Evolutionary conservation across 2,113 vertebrate genomes (phyloP), one percentile per base, ranked within the genome.

Genomic region (cattle (Bos taurus)): DNA sequence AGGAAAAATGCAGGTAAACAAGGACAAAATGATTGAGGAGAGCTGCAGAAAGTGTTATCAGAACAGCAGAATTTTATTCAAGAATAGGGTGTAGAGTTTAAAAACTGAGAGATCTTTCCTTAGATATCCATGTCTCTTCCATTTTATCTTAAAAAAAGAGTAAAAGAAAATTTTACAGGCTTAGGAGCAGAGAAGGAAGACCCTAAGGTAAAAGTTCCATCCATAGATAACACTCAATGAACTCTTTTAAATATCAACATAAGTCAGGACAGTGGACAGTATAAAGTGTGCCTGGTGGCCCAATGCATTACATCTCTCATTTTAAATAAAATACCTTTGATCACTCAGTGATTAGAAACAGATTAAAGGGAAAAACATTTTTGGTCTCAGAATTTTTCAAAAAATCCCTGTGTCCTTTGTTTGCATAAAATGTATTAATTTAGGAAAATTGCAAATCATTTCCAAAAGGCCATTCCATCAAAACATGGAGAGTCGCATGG

Each of bases 361-460:
- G 85, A 97, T 28, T 57, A 96, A 98, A 98, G 85, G 95, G 84
- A 77, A 98, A 98, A n/a, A 2, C 50, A 97, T 98, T 98, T 97
- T 71, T 98, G 97, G 95, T 96, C 98, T 98, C 71, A 96, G 96
- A 96, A 97, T 97, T 98, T 98, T 99, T 98, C 98, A 98, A 99
- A 99, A 98, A 97, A 98, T 98, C 95, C 83, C 93, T 17, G 33
- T 98, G 89, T 95, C 95, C 96, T 98, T 98, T 98, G 98, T 98
- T 99, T 99, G 95, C 98, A 99, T 98, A 98, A 98, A 97, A 98
- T 60, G 52, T 91, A 98, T 99, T 99, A 91, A 98, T 99, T 99
- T 98, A 96, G 82, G 48, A 98, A 98, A 98, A 98, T 97, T 97
- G 97, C 97, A 99, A 98, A 98, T 98, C 95, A 98, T 96, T 98